Base-by-base conservation (phyloP, 2,113 vertebrate genomes). In the Epinephelus moara region DNA sequence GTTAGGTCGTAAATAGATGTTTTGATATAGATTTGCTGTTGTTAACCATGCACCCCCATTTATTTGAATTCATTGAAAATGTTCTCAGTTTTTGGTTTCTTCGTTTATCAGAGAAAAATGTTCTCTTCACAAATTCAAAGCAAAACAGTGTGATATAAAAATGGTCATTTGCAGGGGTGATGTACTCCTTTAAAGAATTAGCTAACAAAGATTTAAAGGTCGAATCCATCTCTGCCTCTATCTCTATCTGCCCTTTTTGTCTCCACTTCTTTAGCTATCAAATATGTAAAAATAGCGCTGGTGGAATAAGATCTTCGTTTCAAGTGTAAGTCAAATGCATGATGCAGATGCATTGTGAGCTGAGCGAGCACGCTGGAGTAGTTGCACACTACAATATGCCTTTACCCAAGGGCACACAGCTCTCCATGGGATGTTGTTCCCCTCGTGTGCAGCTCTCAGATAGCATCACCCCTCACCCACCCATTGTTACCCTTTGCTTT, bases 391-490 rank as follows among this genome's bases (percentile, higher is more conserved):
- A 63, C 60, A 61, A 8, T 64, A 42, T 75, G 15, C 61, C 50
- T 71, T 75, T 60, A 81, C 73, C 86, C 49, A 75, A 68, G 77
- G 69, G 80, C 84, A 82, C 71, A 42, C 23, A 52, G 69, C 75
- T 70, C 76, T 70, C 52, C 30, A 14, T 13, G 69, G 61, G 70
- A 66, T 57, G 67, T 72, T 52, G 25, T 75, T 84, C 91, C 70
- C 81, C 85, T 70, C 69, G 78, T 92, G 82, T 85, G 68, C 60
- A 76, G 64, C 80, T 70, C 85, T 92, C 75, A 75, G 74, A 76
- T 64, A 78, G 60, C 53, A 67, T 78, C 69, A 75, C 63, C 73
- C 82, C 81, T 82, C 87, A 85, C 59, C 78, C 80, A 83, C 75
- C 87, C 68, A 75, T 30, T 62, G 69, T 60, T 79, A 70, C 74